Evolutionary conservation across 2,888 invertebrate genomes (phyloP).

Genomic region (Netelia virgata): DNA sequence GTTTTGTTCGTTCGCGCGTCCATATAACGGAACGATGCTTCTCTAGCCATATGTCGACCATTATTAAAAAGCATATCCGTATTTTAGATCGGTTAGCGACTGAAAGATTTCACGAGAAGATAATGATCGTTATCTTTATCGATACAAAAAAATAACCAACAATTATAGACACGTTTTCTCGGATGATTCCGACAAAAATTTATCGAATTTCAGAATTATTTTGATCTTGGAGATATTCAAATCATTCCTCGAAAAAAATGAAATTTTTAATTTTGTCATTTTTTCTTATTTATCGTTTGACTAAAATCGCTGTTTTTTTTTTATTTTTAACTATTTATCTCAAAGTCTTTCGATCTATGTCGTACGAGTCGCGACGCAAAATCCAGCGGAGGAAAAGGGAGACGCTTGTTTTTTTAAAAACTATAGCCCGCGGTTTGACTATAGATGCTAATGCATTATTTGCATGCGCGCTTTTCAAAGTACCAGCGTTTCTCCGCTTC

Average conservation of each 20-base stretch:
- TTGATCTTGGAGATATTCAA: too few species aligned
- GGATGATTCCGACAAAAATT: too few species aligned
- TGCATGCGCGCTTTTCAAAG: constrained; percentile 62
- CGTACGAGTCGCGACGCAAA: not conserved
- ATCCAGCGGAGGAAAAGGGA: not conserved
- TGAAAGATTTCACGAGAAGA: too few species aligned
- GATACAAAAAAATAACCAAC: too few species aligned
- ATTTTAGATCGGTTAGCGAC: too few species aligned
- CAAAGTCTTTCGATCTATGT: too few species aligned
- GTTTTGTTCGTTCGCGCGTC: not conserved
- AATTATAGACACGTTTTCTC: too few species aligned
- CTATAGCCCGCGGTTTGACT: constrained; percentile 33
- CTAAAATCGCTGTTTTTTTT: not conserved
- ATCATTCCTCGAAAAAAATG: too few species aligned
- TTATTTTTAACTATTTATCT: not conserved
- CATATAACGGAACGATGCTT: constrained; percentile 4
- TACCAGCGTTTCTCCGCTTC: constrained; percentile 33
- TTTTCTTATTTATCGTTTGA: not conserved
- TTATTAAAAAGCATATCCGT: not conserved
- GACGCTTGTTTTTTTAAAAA: constrained; percentile 58
- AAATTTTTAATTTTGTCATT: not conserved
- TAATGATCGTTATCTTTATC: too few species aligned
- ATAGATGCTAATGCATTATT: constrained; percentile 70
- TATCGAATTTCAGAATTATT: too few species aligned
- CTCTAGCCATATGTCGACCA: constrained; percentile 21